These are phyloP conservation scores for Nezara viridula DNA, from an alignment of 2,888 invertebrate species.

Conservation along the genomic window DNA sequence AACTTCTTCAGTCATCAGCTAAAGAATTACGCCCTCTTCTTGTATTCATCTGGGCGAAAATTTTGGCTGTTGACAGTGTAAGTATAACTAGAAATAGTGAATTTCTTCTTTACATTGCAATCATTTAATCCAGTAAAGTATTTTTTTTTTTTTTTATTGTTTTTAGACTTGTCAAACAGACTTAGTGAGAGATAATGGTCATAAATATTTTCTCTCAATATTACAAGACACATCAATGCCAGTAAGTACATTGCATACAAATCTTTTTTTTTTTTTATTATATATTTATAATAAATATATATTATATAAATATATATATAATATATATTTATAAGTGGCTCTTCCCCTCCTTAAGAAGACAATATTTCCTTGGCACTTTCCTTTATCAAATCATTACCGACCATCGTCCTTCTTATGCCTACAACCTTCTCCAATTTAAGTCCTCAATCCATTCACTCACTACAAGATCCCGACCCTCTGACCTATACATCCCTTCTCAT, in stretches of 20 bases:
- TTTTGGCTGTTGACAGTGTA: slow-evolving; percentile 94
- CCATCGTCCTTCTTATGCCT: too few species aligned
- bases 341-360: too few species aligned
- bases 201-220: slow-evolving; percentile 94
- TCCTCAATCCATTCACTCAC: too few species aligned
- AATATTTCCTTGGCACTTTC: too few species aligned
- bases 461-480: too few species aligned
- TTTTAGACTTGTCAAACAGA: slow-evolving; percentile 93
- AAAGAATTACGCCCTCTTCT: slow-evolving; percentile 91
- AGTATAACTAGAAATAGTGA: slow-evolving; percentile 68
- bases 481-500: too few species aligned
- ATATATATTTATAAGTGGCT: too few species aligned
- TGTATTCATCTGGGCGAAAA: slow-evolving; percentile 99
- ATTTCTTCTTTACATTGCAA: neutral
- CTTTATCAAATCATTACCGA: too few species aligned
- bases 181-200: slow-evolving; percentile 91
- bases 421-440: too few species aligned
- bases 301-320: too few species aligned
- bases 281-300: neutral
- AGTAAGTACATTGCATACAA: slow-evolving; percentile 72
- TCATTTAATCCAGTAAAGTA: neutral
- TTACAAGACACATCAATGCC: slow-evolving; percentile 88
- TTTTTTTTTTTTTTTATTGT: neutral
- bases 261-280: slow-evolving; percentile 27
- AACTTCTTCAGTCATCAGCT: slow-evolving; percentile 94